phyloP scores from a whole-genome alignment of 2,797 vertebrate species.

The Smutsia temminckii region DNA sequence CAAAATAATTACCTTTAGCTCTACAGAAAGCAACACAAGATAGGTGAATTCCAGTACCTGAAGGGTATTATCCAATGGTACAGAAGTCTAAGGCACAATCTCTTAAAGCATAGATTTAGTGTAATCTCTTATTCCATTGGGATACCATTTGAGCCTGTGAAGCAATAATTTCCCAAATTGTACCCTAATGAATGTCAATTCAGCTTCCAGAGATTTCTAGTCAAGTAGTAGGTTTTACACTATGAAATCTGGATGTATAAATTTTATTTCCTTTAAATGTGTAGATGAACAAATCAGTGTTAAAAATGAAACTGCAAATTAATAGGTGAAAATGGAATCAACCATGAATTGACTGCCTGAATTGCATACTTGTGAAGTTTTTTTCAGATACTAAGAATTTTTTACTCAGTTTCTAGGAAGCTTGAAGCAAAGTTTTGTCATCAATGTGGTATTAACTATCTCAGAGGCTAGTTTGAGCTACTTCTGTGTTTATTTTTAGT shows the following conservation, averaged over 20 bases:
- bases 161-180: slow-evolving; percentile 68
- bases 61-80: neutral
- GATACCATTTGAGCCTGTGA: slow-evolving; percentile 22
- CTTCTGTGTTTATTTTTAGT: slow-evolving; percentile 35
- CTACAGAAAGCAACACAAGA: slow-evolving; percentile 42
- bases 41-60: slow-evolving; percentile 38
- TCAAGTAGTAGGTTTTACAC: slow-evolving; percentile 46
- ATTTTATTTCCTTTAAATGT: slow-evolving; percentile 50
- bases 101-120: slow-evolving; percentile 54
- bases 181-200: slow-evolving; percentile 70
- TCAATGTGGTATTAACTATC: slow-evolving; percentile 41
- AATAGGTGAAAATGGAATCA: slow-evolving; percentile 33
- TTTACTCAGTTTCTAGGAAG: slow-evolving; percentile 15
- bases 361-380: neutral
- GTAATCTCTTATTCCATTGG: slow-evolving; percentile 51
- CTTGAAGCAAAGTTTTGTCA: slow-evolving; percentile 8
- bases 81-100: slow-evolving; percentile 26
- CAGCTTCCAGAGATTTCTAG: slow-evolving; percentile 51
- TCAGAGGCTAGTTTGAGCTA: neutral
- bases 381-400: neutral
- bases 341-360: neutral
- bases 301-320: slow-evolving; percentile 56
- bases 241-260: slow-evolving; percentile 24
- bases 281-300: slow-evolving; percentile 59
- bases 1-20: slow-evolving; percentile 55